These are phyloP conservation scores for Hedychridium roseum DNA, from an alignment of 2,888 invertebrate species.

Conservation along the genomic window DNA sequence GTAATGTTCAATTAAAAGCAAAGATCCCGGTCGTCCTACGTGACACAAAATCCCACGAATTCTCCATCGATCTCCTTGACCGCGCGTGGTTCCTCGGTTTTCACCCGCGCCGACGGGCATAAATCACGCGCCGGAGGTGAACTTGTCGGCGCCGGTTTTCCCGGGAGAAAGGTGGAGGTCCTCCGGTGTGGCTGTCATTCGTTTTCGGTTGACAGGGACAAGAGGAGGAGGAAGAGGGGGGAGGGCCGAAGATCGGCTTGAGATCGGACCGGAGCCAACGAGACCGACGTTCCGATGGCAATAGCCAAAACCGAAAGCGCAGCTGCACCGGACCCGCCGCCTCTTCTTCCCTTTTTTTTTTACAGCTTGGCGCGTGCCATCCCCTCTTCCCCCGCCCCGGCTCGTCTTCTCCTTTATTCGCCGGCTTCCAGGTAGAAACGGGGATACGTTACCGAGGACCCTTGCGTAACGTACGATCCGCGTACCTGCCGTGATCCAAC, in stretches of 20 bases:
- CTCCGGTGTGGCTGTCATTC: conserved; percentile 37
- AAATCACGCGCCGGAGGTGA: conserved; percentile 34
- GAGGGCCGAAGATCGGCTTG: conserved; percentile 48
- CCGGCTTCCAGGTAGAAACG: conserved; percentile 39
- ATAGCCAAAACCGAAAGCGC: conserved; percentile 37
- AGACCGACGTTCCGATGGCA: not conserved
- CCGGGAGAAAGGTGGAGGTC: conserved; percentile 17
- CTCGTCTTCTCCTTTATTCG: conserved; percentile 19
- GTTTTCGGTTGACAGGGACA: conserved; percentile 43
- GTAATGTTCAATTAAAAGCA: too few relatives aligned
- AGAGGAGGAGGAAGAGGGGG: too few relatives aligned
- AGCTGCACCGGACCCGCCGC: conserved; percentile 25
- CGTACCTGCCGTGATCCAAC: conserved; percentile 32
- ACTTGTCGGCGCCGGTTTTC: conserved; percentile 38
- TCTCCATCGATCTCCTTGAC: too few relatives aligned
- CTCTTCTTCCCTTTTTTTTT: conserved; percentile 3
- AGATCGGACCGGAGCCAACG: conserved; percentile 41
- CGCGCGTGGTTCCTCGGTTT: not conserved
- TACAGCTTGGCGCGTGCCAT: conserved; percentile 45
- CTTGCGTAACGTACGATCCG: conserved; percentile 48
- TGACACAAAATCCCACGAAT: too few relatives aligned
- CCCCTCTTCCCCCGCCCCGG: conserved; percentile 14
- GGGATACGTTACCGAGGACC: conserved; percentile 44
- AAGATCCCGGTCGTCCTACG: too few relatives aligned
- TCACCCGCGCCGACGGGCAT: conserved; percentile 11